Evolutionary conservation across 2,888 invertebrate genomes (phyloP).

Genomic region (Leucophenga montana): DNA sequence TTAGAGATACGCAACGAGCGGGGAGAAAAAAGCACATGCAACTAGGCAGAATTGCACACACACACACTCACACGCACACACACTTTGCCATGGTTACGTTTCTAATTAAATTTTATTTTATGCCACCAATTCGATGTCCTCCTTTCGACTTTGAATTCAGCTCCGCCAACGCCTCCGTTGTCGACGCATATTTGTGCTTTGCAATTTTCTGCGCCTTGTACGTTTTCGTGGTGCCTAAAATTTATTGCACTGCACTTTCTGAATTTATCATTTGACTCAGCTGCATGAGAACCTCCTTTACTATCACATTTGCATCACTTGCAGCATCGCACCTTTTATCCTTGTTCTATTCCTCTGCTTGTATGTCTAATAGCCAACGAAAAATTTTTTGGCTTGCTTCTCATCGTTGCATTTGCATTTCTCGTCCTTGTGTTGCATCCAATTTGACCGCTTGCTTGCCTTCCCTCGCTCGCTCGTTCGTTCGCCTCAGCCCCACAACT

Average conservation of each 20-base stretch:
- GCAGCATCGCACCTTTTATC: conserved; percentile 4
- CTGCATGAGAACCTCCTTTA: conserved; percentile 14
- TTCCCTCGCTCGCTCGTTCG: conserved; percentile 8
- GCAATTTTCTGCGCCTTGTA: conserved; percentile 1
- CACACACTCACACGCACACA: conserved; percentile 25
- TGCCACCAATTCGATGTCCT: conserved; percentile 64
- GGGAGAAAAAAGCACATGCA: background rate
- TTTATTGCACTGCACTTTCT: conserved; percentile 57
- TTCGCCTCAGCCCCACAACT: background rate
- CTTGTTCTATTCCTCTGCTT: background rate
- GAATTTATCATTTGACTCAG: conserved; percentile 47
- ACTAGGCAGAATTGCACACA: conserved; percentile 1
- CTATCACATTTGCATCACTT: conserved; percentile 2
- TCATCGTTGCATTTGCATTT: conserved; percentile 10
- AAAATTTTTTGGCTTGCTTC: conserved; percentile 21
- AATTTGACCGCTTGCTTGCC: conserved; percentile 8
- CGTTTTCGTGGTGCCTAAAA: conserved; percentile 36
- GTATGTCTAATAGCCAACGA: conserved; percentile 8
- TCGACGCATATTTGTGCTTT: background rate
- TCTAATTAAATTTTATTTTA: conserved; percentile 69
- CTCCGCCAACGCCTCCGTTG: background rate
- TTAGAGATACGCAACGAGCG: too few species aligned
- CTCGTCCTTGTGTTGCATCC: conserved; percentile 11
- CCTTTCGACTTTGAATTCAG: conserved; percentile 29
- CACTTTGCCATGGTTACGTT: conserved; percentile 49